A percentile compares a stretch with the other conserved stretches of the same genome.
Conservation (phyloP, 2,888 invertebrate species). For the Meteorus cinctellus region DNA sequence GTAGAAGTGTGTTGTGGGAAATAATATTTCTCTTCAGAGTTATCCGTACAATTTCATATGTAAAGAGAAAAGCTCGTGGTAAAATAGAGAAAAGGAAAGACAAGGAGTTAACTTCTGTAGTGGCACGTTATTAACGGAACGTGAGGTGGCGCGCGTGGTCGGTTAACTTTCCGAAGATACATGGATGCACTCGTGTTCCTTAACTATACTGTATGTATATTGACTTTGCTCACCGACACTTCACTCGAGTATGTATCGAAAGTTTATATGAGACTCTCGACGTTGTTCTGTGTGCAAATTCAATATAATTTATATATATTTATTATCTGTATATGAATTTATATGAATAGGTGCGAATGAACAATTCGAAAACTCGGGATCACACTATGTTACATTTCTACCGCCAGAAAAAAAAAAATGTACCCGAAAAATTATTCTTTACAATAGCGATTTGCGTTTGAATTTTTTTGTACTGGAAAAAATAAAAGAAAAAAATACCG, state of each 20-base stretch:
- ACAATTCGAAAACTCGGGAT: too few relatives aligned
- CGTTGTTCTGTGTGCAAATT: neutral
- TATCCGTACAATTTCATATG: neutral
- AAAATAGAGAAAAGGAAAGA: neutral
- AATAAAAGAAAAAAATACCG: neutral
- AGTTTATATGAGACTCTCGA: constrained; percentile 2
- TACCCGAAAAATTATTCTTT: too few relatives aligned
- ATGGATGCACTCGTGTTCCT: neutral
- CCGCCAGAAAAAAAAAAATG: too few relatives aligned
- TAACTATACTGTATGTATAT: neutral
- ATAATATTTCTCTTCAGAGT: constrained; percentile 21
- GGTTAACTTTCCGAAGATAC: neutral
- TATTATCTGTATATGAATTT: neutral
- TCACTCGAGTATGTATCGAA: constrained; percentile 3
- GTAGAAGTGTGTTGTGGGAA: neutral
- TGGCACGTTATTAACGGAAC: neutral
- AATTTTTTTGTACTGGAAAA: too few relatives aligned
- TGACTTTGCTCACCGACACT: neutral
- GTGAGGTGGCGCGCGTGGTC: constrained; percentile 6
- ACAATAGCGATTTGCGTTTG: too few relatives aligned
- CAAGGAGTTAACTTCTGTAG: neutral
- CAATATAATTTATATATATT: neutral
- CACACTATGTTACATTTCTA: too few relatives aligned
- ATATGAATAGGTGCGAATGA: neutral
- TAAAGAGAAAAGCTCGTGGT: neutral